phyloP scores from a whole-genome alignment of 2,113 vertebrate genomes.

The Dipodomys spectabilis region DNA sequence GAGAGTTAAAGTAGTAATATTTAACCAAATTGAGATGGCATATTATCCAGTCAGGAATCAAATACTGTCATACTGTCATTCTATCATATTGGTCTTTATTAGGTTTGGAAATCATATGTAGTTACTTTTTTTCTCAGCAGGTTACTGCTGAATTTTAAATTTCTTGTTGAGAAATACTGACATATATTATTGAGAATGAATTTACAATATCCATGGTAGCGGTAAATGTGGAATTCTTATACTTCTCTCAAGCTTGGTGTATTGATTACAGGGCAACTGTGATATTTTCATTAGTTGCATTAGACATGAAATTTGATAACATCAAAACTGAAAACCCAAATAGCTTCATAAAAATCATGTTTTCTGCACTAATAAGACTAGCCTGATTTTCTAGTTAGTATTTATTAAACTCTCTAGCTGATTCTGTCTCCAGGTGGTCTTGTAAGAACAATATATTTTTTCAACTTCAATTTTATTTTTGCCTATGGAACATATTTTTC shows the following conservation, averaged over 20 bases:
- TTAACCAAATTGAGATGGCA: background rate
- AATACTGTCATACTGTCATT: background rate
- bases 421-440: background rate
- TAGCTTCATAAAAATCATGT: background rate
- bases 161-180: background rate
- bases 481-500: conserved; percentile 4
- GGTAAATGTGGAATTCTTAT: background rate
- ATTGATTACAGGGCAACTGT: background rate
- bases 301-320: background rate
- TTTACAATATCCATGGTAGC: background rate
- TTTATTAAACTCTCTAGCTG: background rate
- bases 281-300: background rate
- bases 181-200: background rate
- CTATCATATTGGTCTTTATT: background rate
- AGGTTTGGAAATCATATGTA: conserved; percentile 41
- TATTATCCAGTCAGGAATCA: background rate
- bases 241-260: background rate
- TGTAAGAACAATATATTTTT: background rate
- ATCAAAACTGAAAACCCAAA: background rate
- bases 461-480: conserved; percentile 26
- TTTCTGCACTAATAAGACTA: background rate
- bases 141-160: conserved; percentile 14
- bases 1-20: background rate
- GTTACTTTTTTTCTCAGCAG: background rate
- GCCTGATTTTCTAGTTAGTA: background rate